A percentile compares a stretch with the other conserved stretches of the same genome.
These are phyloP conservation scores for Ophthalmolycus amberensis DNA, from an alignment of 2,113 vertebrate genomes.

Conservation along the genomic window DNA sequence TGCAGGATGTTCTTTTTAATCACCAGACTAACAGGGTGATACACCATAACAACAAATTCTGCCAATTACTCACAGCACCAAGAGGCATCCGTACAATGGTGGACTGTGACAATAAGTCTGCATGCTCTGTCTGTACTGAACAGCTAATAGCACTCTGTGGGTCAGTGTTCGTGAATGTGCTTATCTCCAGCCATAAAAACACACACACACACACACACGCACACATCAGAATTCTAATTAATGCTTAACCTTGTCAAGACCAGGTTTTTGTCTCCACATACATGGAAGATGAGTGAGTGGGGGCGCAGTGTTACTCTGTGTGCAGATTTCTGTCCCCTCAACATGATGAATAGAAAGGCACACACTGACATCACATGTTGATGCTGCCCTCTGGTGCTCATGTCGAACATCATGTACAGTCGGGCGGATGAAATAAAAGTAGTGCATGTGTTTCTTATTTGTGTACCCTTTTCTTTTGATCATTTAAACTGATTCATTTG, in stretches of 20 bases:
- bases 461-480: background rate
- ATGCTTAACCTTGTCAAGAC: background rate
- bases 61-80: slow-evolving; percentile 29
- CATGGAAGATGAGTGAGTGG: background rate
- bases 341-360: background rate
- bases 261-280: background rate
- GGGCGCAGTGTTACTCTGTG: background rate
- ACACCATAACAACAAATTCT: slow-evolving; percentile 13
- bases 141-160: background rate
- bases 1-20: slow-evolving; percentile 58
- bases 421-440: background rate
- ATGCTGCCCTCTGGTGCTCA: slow-evolving; percentile 74
- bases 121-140: background rate
- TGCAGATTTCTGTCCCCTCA: background rate
- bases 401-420: background rate
- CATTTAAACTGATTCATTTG: background rate
- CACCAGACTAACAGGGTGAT: slow-evolving; percentile 24
- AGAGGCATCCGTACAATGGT: background rate
- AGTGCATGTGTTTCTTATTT: background rate
- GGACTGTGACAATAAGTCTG: slow-evolving; percentile 7
- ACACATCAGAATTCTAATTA: background rate
- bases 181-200: background rate
- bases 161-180: background rate
- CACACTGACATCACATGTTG: slow-evolving; percentile 82
- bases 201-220: background rate